Conservation (phyloP, 2,888 invertebrate genomes). For the Folsomia manolachei region DNA sequence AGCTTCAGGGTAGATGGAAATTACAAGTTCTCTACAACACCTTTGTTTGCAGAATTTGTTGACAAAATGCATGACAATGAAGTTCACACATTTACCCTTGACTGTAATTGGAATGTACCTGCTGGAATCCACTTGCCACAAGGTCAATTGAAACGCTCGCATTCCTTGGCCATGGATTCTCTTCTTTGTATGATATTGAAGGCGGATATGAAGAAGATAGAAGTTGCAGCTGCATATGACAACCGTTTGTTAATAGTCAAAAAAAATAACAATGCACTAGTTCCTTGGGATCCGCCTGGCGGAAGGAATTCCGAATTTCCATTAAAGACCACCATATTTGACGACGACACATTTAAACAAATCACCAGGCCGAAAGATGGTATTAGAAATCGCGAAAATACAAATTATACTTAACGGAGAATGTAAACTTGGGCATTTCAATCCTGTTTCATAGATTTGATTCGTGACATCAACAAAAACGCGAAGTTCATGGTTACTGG, state of each 20-base stretch:
- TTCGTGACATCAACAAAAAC: not conserved
- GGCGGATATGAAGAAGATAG: not conserved
- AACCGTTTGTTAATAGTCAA: not conserved
- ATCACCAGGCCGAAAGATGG: too few species aligned
- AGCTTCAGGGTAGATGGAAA: not conserved
- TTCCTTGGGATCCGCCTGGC: not conserved
- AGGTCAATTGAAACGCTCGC: too few species aligned
- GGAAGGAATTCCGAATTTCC: not conserved
- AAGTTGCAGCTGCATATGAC: not conserved
- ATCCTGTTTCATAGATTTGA: not conserved
- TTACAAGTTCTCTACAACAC: not conserved
- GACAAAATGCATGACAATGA: not conserved
- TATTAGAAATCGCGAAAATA: too few species aligned
- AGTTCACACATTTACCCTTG: not conserved
- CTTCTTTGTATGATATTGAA: not conserved
- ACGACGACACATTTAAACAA: too few species aligned
- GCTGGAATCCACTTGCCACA: not conserved
- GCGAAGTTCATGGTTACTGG: not conserved
- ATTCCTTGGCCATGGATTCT: not conserved
- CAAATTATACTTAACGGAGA: too few species aligned
- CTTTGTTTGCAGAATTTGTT: not conserved
- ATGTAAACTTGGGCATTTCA: too few species aligned
- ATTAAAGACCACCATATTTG: too few species aligned
- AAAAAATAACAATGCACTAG: not conserved
- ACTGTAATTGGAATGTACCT: not conserved